Percentiles rank a stretch among this genome's conserved stretches.
Evolutionary conservation across 2,113 vertebrate species (phyloP).

Genomic region (Tiliqua scincoides): DNA sequence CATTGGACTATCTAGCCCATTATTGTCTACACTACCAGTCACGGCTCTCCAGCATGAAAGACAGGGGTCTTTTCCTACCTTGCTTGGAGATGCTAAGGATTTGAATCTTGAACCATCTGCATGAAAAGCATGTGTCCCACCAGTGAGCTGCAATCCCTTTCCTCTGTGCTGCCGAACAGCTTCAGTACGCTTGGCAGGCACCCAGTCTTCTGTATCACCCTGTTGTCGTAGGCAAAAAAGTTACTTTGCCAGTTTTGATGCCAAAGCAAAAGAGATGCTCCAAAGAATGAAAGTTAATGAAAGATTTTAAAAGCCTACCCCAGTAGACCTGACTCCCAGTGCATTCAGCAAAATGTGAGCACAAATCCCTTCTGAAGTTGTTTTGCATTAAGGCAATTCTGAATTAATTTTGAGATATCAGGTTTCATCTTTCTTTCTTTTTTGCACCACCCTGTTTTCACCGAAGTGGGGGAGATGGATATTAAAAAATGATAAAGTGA

Average conservation of each 20-base stretch:
- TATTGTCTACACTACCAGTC: too few species aligned
- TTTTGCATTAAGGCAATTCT: conserved; percentile 14
- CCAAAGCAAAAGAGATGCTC: neutral
- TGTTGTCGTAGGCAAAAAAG: neutral
- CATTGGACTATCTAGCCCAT: too few species aligned
- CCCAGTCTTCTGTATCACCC: neutral
- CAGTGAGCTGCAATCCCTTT: too few species aligned
- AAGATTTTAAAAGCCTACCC: neutral
- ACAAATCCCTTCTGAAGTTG: conserved; percentile 1
- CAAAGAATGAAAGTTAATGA: neutral
- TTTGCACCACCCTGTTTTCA: neutral
- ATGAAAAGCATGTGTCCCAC: too few species aligned
- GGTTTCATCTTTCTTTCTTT: neutral
- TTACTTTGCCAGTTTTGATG: neutral
- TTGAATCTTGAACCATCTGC: too few species aligned
- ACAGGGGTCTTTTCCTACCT: too few species aligned
- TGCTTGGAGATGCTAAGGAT: too few species aligned
- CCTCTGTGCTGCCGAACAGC: too few species aligned
- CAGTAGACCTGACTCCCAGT: neutral
- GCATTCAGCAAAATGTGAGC: neutral
- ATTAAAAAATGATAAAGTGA: neutral
- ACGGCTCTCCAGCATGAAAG: too few species aligned
- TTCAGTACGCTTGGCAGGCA: too few species aligned
- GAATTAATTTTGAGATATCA: conserved; percentile 13
- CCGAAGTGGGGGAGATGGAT: neutral